Base-by-base conservation (phyloP, 2,113 vertebrate genomes). In the Platysteira castanea region DNA sequence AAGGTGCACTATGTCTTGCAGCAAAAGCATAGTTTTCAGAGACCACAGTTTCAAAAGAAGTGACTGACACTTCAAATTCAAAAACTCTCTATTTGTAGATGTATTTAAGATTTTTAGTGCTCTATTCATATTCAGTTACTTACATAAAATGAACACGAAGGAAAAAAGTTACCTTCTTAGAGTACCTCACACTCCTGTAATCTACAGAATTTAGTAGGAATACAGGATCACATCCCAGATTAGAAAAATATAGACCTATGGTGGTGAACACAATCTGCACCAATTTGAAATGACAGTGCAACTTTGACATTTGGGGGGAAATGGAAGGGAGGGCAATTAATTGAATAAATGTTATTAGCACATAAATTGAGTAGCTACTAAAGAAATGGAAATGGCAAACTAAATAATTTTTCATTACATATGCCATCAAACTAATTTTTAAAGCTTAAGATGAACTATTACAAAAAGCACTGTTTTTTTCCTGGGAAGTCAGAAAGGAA, bases 251-350 rank as follows among this genome's bases (percentile, higher is more conserved):
- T 0, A 67, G 24, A 70, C 11, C 3, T 17, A 28, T 14, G 49
- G 18, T 13, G 4, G 9, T 60, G 60, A 91, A 91, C 31, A 68
- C 2, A 68, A 22, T 35, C 19, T 63, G 15, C 30, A 57, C 26
- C 21, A 15, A 42, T 54, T 68, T 92, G 39, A 93, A 90, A 87
- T 7, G 1, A 50, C 49, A 82, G 28, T 8, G 23, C 5, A 61
- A 50, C 9, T 39, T 64, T 26, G 57, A n/a, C 35, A 41, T 69
- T 80, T 49, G 3, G 11, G 10, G 7, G 1, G 15, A 26, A 18
- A 5, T 64, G 4, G 22, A 26, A 53, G 3, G 9, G 13, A 56
- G 11, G 9, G 7, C 0, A 0, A 46, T 69, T 78, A 56, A 52
- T 28, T 77, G 46, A 65, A 50, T n/a, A 59, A 53, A 54, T 54